These are phyloP conservation scores for Brienomyrus longianalis DNA, from an alignment of 2,113 vertebrate genomes.

Conservation along the genomic window DNA sequence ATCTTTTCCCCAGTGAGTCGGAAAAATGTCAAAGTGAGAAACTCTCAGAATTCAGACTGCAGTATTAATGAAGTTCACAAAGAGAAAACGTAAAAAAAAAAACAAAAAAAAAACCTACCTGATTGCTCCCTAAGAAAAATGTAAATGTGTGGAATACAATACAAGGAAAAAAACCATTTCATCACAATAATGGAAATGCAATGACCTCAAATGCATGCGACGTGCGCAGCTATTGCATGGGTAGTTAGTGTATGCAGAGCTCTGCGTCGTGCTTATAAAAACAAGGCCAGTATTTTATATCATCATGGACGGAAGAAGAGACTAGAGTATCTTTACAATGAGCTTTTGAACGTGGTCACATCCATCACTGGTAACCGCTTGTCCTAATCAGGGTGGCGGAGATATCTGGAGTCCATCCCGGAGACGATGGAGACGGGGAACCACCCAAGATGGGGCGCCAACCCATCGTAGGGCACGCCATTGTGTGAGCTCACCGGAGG, in stretches of 20 bases:
- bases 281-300: not conserved
- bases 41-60: not conserved
- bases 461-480: too few relatives aligned
- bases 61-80: not conserved
- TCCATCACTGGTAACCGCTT: too few relatives aligned
- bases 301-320: not conserved
- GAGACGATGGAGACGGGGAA: too few relatives aligned
- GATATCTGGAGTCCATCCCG: too few relatives aligned
- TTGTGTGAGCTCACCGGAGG: not conserved
- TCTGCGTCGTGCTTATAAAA: not conserved
- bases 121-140: not conserved
- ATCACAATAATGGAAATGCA: not conserved
- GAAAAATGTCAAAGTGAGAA: not conserved
- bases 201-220: not conserved
- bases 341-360: not conserved
- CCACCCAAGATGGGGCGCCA: too few relatives aligned
- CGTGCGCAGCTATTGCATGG: not conserved
- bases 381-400: too few relatives aligned
- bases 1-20: not conserved
- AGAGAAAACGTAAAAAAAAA: not conserved
- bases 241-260: not conserved
- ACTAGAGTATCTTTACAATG: not conserved
- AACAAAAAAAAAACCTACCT: not conserved
- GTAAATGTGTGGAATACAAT: not conserved
- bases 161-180: not conserved